Evolutionary conservation across 1,140 invertebrate species (phyloP).

Genomic region (Cheumatopsyche charites): DNA sequence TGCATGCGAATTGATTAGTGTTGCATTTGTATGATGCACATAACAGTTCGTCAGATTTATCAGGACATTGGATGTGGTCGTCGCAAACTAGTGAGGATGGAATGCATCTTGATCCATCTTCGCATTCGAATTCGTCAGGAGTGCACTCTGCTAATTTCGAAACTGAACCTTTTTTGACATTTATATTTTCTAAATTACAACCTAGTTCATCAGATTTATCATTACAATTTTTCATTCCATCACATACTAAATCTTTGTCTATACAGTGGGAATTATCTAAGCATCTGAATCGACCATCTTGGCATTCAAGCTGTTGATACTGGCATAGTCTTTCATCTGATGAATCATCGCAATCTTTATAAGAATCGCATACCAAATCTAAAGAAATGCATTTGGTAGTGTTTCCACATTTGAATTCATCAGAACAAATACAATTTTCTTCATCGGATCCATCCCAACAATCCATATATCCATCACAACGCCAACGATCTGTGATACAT

Average conservation of each 20-base stretch:
- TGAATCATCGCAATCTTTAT: neutral
- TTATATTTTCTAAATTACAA: constrained; percentile 48
- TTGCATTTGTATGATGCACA: neutral
- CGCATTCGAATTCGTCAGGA: neutral
- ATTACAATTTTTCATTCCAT: neutral
- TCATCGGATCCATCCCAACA: too few species aligned
- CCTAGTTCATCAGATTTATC: neutral
- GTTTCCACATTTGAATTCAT: neutral
- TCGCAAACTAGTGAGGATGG: neutral
- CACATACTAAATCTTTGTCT: neutral
- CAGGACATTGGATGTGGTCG: neutral
- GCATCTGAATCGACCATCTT: neutral
- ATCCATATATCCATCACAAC: too few species aligned
- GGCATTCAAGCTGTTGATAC: neutral
- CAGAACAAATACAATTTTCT: too few species aligned
- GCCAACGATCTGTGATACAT: too few species aligned
- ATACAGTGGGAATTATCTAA: constrained; percentile 48
- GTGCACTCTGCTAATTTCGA: neutral
- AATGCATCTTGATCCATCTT: neutral
- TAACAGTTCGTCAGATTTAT: neutral
- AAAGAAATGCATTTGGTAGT: constrained; percentile 48
- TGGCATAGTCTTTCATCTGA: neutral
- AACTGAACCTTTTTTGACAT: too few species aligned
- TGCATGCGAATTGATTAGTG: neutral
- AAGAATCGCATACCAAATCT: neutral